Base-by-base conservation (phyloP, 2,888 invertebrate genomes). In the Sminthurinus aureus region DNA sequence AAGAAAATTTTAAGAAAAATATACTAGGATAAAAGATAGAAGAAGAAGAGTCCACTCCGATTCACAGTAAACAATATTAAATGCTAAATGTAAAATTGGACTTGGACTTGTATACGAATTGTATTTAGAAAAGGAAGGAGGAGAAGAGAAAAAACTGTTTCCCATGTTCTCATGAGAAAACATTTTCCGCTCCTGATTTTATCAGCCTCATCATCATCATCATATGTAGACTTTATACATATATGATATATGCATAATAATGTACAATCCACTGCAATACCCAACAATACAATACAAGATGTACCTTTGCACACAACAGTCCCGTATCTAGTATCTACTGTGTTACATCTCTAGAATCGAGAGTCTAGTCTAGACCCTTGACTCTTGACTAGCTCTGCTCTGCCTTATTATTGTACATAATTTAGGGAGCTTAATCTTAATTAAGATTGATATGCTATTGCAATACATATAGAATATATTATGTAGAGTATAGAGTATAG, bases 121-220 rank as follows among this genome's bases (percentile, higher is more conserved):
- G 38, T 38, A 38, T 38, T 1, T 38, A 69, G 69, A 69, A 69
- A 20, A 69, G 11, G 22, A 69, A 22, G 22, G n/a, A 69, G 69
- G n/a, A 69, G 22, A 12, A 69, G 69, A 22, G 69, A 22, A 69
- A 69, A 69, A 69, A 69, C n/a, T 26, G 71, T 71, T 77, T 77
- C 76, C 76, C 76, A 77, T 77, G 76, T 38, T 38, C 38, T 38
- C 38, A 38, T 38, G 38, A 38, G 38, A 77, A 58, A 77, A 77
- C 58, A 50, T 77, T 58, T 77, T 77, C 58, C 58, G 24, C 52
- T 58, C 52, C 58, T 77, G 52, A 52, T 75, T 71, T 71, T 71
- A 71, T 71, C 71, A 24, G 71, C 22, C 12, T 71, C 24, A 38
- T 38, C 20, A 24, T 24, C 71, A 71, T 71, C 71, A 38, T 71